Percentiles rank a stretch among this genome's conserved stretches.
phyloP scores from a whole-genome alignment of 1,140 invertebrate genomes.

The Drosophila teissieri region DNA sequence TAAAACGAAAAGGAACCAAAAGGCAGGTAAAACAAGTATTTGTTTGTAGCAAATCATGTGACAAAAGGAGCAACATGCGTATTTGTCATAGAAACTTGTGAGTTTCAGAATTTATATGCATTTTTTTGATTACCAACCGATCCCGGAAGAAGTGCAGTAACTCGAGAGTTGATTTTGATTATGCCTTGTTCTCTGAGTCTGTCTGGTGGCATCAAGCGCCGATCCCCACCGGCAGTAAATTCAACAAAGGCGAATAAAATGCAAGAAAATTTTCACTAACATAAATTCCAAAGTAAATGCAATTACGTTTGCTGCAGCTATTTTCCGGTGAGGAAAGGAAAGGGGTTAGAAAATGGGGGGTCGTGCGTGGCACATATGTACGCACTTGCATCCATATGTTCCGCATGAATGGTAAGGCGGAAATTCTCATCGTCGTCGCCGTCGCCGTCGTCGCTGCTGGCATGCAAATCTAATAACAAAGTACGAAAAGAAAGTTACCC shows the following conservation, averaged over 20 bases:
- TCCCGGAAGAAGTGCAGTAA: neutral
- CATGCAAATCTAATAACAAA: conserved; percentile 75
- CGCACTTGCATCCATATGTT: conserved; percentile 36
- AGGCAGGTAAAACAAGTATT: no score
- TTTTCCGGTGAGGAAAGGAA: conserved; percentile 15
- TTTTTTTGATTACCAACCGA: neutral
- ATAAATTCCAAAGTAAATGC: conserved; percentile 75
- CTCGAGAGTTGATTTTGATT: conserved; percentile 1
- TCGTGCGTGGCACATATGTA: conserved; percentile 22
- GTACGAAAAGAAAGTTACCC: conserved; percentile 54
- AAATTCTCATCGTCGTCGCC: conserved; percentile 27
- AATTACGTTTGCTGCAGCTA: conserved; percentile 72
- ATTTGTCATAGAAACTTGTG: no score
- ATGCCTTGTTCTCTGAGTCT: neutral
- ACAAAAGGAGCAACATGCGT: no score
- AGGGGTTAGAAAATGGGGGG: neutral
- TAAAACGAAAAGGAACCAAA: no score
- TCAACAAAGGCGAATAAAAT: conserved; percentile 27
- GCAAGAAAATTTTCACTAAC: conserved; percentile 44
- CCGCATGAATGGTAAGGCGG: conserved; percentile 44
- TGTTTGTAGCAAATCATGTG: no score
- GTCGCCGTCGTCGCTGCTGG: conserved; percentile 26
- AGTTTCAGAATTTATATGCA: no score
- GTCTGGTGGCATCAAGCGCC: neutral
- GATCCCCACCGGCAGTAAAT: neutral